Base-by-base conservation (phyloP, 2,797 vertebrate species). In the Moxostoma hubbsi region DNA sequence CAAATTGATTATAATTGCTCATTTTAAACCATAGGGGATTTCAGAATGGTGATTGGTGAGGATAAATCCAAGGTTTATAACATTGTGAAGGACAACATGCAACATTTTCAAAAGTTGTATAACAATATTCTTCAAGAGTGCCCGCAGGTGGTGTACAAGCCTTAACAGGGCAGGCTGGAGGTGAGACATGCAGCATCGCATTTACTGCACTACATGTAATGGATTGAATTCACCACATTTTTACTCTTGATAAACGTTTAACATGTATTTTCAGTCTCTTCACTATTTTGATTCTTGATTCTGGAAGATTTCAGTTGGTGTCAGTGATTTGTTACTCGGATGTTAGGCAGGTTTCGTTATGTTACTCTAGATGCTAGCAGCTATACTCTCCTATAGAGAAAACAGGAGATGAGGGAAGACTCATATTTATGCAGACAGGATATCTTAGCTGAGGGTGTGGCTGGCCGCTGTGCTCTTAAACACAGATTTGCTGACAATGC, bases 41-140 rank as follows among this genome's bases (percentile, higher is more conserved):
- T 99, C 87, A 93, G 97, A 82, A 99, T 99, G 98, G 88, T 98
- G 76, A 87, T 99, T 66, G 97, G 97, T 85, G 97, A 99, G 85
- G 96, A 99, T 87, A 96, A 93, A 90, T 87, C 84, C 3, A 99
- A 99, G 85, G 95, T 99, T 80, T 86, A 92, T 86, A 98, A 98
- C 85, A 97, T 99, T 0, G 96, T 99, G 85, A 95, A 90, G 64
- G 95, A 96, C 84, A 97, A 96, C 85, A 57, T 96, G 76, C 86
- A 92, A 36, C 94, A 97, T 86, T 99, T 99, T 78, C 93, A 92
- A 64, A 93, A 94, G 82, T 91, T 99, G 7, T 99, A 98, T 74
- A 93, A 89, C 86, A 89, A 89, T 86, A 97, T 99, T 82, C 89
- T 99, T 0, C 94, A 93, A 77, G 95, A 97, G 85, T 96, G 95